A percentile compares a stretch with the other conserved stretches of the same genome.
phyloP scores from a whole-genome alignment of 2,888 invertebrate species.

The Caenorhabditis japonica region DNA sequence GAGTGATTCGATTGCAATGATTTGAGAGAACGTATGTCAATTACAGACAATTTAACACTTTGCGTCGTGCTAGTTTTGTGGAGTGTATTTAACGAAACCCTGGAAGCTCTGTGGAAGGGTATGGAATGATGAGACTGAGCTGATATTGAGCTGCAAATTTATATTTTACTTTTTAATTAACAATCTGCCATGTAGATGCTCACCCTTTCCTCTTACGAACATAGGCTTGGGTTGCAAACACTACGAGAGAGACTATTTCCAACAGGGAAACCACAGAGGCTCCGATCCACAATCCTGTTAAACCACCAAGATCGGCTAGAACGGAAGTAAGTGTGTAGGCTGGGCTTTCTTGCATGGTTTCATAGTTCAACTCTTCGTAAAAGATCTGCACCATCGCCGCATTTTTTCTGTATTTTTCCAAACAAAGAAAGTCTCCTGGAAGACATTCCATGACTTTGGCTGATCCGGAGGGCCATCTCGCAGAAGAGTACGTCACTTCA shows the following conservation, averaged over 20 bases:
- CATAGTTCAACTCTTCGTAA: slow-evolving; percentile 77
- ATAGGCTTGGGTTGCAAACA: slow-evolving; percentile 65
- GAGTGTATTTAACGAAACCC: slow-evolving; percentile 47
- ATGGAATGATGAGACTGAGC: slow-evolving; percentile 53
- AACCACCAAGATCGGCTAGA: slow-evolving; percentile 76
- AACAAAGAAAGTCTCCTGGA: slow-evolving; percentile 72
- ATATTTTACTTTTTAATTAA: neutral
- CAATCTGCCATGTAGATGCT: slow-evolving; percentile 9
- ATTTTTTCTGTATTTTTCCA: slow-evolving; percentile 76
- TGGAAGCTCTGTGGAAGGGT: slow-evolving; percentile 49
- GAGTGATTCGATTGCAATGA: slow-evolving; percentile 57
- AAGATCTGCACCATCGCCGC: slow-evolving; percentile 77
- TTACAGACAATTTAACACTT: slow-evolving; percentile 55
- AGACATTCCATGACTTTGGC: slow-evolving; percentile 76
- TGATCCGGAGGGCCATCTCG: slow-evolving; percentile 77
- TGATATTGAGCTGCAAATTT: slow-evolving; percentile 47
- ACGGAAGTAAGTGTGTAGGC: slow-evolving; percentile 72
- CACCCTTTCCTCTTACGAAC: slow-evolving; percentile 57
- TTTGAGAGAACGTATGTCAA: slow-evolving; percentile 58
- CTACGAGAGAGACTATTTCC: slow-evolving; percentile 70
- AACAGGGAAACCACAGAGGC: slow-evolving; percentile 75
- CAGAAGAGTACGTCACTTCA: slow-evolving; percentile 77
- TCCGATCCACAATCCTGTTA: slow-evolving; percentile 76
- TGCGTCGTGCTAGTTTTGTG: slow-evolving; percentile 53
- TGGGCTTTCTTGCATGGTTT: slow-evolving; percentile 74